These are phyloP conservation scores for Theristus sp. DNA, from an alignment of 2,888 invertebrate genomes.

Conservation along the genomic window DNA sequence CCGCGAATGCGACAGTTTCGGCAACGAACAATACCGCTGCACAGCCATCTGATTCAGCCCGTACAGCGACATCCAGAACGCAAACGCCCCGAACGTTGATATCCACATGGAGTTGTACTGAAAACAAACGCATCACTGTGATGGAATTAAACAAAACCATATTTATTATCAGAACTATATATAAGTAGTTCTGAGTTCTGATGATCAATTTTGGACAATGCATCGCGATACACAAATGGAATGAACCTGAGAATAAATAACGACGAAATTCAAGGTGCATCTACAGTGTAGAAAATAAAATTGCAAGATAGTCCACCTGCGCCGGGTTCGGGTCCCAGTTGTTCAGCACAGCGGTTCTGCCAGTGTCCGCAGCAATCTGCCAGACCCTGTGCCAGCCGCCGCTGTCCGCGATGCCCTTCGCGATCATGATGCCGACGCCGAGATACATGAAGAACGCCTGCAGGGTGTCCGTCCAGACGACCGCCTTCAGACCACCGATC, in stretches of 20 bases:
- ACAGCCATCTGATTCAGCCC: constrained; percentile 7
- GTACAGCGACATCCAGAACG: constrained; percentile 6
- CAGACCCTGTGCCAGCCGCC: background rate
- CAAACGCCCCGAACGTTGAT: constrained; percentile 1
- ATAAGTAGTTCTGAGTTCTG: too few species aligned
- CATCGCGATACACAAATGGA: background rate
- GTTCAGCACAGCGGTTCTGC: background rate
- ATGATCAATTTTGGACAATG: background rate
- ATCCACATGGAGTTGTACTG: background rate
- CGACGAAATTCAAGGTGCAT: too few species aligned
- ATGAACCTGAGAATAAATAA: too few species aligned
- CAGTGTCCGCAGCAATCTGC: background rate
- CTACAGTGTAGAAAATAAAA: too few species aligned
- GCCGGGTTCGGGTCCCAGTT: constrained; percentile 2
- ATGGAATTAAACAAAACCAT: background rate
- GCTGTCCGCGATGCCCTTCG: background rate
- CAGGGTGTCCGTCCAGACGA: too few species aligned
- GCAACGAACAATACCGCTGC: constrained; percentile 1
- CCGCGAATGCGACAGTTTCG: background rate
- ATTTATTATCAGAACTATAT: too few species aligned
- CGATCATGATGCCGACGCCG: too few species aligned
- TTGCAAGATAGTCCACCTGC: too few species aligned
- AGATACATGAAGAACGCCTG: too few species aligned
- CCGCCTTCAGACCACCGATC: too few species aligned
- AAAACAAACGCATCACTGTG: background rate